Base-by-base conservation (phyloP, 2,113 vertebrate species). In the Cairina moschata region DNA sequence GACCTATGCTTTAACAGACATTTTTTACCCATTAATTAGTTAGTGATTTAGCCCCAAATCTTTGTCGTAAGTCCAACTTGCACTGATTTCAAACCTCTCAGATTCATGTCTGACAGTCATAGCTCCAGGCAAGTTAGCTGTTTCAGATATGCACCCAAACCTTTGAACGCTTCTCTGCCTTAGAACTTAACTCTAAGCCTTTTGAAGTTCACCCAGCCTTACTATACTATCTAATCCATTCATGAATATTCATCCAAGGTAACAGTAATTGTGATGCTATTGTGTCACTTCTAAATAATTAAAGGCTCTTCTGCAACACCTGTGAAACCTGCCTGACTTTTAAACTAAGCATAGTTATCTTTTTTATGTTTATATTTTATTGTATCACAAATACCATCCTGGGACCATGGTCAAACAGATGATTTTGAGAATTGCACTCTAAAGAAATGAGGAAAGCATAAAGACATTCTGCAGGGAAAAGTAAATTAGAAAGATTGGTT, bases 401-500 rank as follows among this genome's bases (percentile, higher is more conserved):
- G 93, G 93, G 88, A 94, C 89, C 65, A 73, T 89, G 95, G 66
- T 88, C 76, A 97, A 96, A 96, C 79, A 95, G 92, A 94, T 97
- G 78, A 98, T 97, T 95, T 95, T 91, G 94, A 97, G 82, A 82
- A 36, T 60, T 91, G 25, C 69, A 85, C 67, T 96, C 91, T 44
- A 67, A 92, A 97, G 75, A 76, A 90, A 86, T 68, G 58, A 79
- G 88, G 46, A 95, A 97, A 94, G 42, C 50, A 93, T 90, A 86
- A 97, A 97, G 90, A 32, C 22, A 85, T 93, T 97, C 90, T 95
- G 21, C 67, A 87, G 90, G 91, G 69, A 95, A 95, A 97, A 93
- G 73, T 95, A 97, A 98, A 97, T 96, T 93, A 96, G 96, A 95
- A 96, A 94, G 83, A 95, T 29, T 95, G 56, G 80, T 96, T 96